Evolutionary conservation across 2,797 vertebrate genomes (phyloP), one percentile per base, ranked within the genome.

Genomic region (Chelonia mydas): DNA sequence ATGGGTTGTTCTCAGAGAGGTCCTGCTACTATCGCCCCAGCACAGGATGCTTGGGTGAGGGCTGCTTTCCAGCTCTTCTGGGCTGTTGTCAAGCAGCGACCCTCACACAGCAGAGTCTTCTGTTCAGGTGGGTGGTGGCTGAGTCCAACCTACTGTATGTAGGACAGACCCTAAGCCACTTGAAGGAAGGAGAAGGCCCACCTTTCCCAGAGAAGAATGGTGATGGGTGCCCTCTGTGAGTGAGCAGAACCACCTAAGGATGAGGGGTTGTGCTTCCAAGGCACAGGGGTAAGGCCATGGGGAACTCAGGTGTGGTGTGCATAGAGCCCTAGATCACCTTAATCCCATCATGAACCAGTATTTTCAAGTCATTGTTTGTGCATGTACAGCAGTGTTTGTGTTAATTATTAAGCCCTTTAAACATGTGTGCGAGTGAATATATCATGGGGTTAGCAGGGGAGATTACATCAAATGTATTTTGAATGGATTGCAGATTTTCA

Each of bases 391-490:
- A 41, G 41, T 54, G 23, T 87, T 88, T 87, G 49, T 53, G 28
- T 28, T 45, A 41, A 45, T 31, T 57, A 57, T 7, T 47, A 59
- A 57, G 5, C 27, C n/a, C 21, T 79, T 87, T 50, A 72, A 87
- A n/a, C 79, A 50, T 0, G 0, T 3, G 3, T 77, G 9, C 33
- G 0, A 61, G 3, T 84, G 41, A 77, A 28, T 49, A 3, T 77
- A 13, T 45, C 12, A 7, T 27, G 11, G 25, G 41, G 41, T 13
- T 76, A 76, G 25, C 41, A 76, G 74, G 23, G 41, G 25, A 49
- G 47, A 49, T 21, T 68, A 68, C 37, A n/a, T 19, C 33, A 37
- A 37, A 21, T 78, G 27, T 37, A 12, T 31, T 57, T 57, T 28
- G 47, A 82, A 55, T 81, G 45, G 27, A 47, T 45, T 61, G 55